A percentile compares a stretch with the other conserved stretches of the same genome.
These are phyloP conservation scores for Cyrtodaria siliqua DNA, from an alignment of 2,888 invertebrate genomes.

Conservation along the genomic window DNA sequence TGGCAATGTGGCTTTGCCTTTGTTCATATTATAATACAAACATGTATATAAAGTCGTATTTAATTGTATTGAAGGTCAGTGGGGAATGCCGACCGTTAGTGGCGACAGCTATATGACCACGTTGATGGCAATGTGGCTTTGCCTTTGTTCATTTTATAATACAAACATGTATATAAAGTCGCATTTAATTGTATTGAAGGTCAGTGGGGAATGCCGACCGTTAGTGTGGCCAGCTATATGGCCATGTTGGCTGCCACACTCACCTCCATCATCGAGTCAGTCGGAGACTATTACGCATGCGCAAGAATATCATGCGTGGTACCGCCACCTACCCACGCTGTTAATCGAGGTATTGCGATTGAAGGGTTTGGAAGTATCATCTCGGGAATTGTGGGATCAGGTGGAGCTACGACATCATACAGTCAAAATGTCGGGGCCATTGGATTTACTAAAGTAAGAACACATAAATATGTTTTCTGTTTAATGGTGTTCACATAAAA, in stretches of 20 bases:
- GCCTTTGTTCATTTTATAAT: too few species aligned
- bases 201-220: slow-evolving; percentile 84
- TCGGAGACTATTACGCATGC: slow-evolving; percentile 97
- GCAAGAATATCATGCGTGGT: slow-evolving; percentile 90
- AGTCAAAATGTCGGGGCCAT: slow-evolving; percentile 96
- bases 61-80: slow-evolving; percentile 83
- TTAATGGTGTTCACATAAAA: too few species aligned
- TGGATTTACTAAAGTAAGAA: slow-evolving; percentile 92
- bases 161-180: too few species aligned
- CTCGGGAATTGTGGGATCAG: slow-evolving; percentile 94
- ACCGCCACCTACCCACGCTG: slow-evolving; percentile 94
- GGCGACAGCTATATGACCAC: slow-evolving; percentile 80
- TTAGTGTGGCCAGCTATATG: slow-evolving; percentile 78
- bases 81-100: slow-evolving; percentile 83
- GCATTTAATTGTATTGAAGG: slow-evolving; percentile 58
- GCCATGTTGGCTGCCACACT: slow-evolving; percentile 82
- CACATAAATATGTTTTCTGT: too few species aligned
- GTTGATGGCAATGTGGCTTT: too few species aligned
- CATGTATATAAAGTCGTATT: too few species aligned
- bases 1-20: too few species aligned
- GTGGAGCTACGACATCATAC: slow-evolving; percentile 95
- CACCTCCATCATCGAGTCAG: slow-evolving; percentile 85
- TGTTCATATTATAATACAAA: too few species aligned
- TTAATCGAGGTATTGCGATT: slow-evolving; percentile 91
- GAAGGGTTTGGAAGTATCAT: slow-evolving; percentile 94